These are phyloP conservation scores for Nephotettix cincticeps DNA, from an alignment of 1,140 invertebrate species.

Conservation along the genomic window DNA sequence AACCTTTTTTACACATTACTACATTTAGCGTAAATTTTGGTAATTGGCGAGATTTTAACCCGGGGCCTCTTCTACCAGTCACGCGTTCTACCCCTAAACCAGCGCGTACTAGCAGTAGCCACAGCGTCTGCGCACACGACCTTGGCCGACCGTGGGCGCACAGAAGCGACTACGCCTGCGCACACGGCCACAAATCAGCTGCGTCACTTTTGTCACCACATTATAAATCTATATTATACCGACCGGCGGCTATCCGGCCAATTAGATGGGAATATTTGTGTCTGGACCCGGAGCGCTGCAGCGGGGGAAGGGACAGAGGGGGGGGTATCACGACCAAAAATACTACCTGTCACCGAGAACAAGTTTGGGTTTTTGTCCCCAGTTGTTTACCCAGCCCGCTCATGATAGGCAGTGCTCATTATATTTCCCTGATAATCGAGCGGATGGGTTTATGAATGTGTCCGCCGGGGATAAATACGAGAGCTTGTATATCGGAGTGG, in stretches of 20 bases:
- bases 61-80: too few relatives aligned
- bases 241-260: constrained; percentile 8
- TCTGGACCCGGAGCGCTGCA: neutral
- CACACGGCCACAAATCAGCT: constrained; percentile 5
- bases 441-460: constrained; percentile 25
- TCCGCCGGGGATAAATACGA: too few relatives aligned
- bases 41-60: too few relatives aligned
- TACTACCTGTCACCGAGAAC: constrained; percentile 26
- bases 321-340: constrained; percentile 27
- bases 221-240: constrained; percentile 28
- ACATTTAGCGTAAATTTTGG: too few relatives aligned
- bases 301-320: neutral
- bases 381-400: neutral
- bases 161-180: neutral
- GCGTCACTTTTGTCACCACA: constrained; percentile 20
- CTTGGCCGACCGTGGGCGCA: neutral
- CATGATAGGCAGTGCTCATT: constrained; percentile 20
- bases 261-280: constrained; percentile 29
- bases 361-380: constrained; percentile 27
- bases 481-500: too few relatives aligned
- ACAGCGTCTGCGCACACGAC: too few relatives aligned
- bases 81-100: too few relatives aligned
- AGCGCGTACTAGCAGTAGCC: too few relatives aligned
- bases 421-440: constrained; percentile 24
- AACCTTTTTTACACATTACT: too few relatives aligned